Percentiles rank a stretch among this genome's conserved stretches.
These are phyloP conservation scores for Varanus salvator DNA, from an alignment of 2,113 vertebrate species.

Conservation along the genomic window DNA sequence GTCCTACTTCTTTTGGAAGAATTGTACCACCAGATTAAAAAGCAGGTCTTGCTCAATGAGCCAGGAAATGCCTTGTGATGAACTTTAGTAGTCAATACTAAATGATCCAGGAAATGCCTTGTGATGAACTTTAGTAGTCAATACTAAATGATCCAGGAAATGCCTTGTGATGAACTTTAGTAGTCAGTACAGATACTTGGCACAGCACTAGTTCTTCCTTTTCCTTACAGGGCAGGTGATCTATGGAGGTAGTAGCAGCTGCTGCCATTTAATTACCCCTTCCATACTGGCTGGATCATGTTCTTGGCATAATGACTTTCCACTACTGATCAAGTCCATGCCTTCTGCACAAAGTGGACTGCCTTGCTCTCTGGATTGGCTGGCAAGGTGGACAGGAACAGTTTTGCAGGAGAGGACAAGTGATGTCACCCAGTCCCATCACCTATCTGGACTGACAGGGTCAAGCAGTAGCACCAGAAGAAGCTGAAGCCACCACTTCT, in stretches of 20 bases:
- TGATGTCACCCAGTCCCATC: neutral
- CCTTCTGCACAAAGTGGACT: too few species aligned
- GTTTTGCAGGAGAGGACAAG: too few species aligned
- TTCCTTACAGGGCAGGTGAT: too few species aligned
- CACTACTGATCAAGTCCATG: neutral
- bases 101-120: neutral
- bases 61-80: neutral
- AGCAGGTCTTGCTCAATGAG: neutral
- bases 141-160: neutral
- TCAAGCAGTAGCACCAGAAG: neutral
- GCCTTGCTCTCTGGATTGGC: too few species aligned
- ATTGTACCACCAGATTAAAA: neutral
- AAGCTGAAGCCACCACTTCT: neutral
- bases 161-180: neutral
- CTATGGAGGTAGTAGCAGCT: neutral
- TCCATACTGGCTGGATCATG: neutral
- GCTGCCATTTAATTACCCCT: neutral
- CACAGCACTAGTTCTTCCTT: too few species aligned
- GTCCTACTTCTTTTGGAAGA: neutral
- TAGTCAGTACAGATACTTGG: neutral
- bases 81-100: neutral
- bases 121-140: neutral
- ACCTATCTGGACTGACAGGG: neutral
- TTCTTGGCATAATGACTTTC: neutral
- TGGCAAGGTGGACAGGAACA: too few species aligned